Base-by-base conservation (phyloP, 2,888 invertebrate species). In the Aphodius sticticus region DNA sequence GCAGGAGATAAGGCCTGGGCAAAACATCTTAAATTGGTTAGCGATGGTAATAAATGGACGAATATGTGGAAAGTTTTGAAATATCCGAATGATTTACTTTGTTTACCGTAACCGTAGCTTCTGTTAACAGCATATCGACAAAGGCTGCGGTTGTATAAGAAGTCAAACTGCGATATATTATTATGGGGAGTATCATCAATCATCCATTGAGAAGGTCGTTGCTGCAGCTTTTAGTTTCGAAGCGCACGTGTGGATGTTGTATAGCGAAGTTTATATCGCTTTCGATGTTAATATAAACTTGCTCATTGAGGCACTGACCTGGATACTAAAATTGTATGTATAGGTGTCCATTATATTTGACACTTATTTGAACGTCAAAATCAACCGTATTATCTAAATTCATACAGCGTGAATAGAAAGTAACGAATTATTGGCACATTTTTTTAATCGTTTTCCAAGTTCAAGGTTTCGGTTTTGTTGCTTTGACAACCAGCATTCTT, bases 21-120 rank as follows among this genome's bases (percentile, higher is more conserved):
- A 53, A 53, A 53, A 53, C 53, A 53, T 53, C 53, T 53, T 53
- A 53, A 53, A 53, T 53, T 53, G 53, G 53, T 53, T 53, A 53
- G 53, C 7, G 53, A 53, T 53, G 53, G 53, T 5, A 53, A 53
- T 53, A 53, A 53, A 53, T 53, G 53, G 9, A 0, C 53, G 53
- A 53, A 53, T 53, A 53, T 53, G 53, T 53, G 53, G 53, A 53
- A 53, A 53, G 53, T 53, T 53, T 53, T 53, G 53, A 53, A 53
- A 53, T 53, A 53, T 53, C 53, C 53, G 53, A 53, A 53, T 9
- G 53, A 53, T 53, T 53, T 53, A 53, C 53, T 53, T 53, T 53
- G 53, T 53, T 53, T 53, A 53, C 53, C 12, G 53, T 53, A 53
- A 53, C 53, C 53, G 12, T 12, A 53, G 12, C 53, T 12, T 53